Percentiles rank a stretch among this genome's conserved stretches.
phyloP scores from a whole-genome alignment of 1,140 invertebrate species.

The Platyscapa corneri region DNA sequence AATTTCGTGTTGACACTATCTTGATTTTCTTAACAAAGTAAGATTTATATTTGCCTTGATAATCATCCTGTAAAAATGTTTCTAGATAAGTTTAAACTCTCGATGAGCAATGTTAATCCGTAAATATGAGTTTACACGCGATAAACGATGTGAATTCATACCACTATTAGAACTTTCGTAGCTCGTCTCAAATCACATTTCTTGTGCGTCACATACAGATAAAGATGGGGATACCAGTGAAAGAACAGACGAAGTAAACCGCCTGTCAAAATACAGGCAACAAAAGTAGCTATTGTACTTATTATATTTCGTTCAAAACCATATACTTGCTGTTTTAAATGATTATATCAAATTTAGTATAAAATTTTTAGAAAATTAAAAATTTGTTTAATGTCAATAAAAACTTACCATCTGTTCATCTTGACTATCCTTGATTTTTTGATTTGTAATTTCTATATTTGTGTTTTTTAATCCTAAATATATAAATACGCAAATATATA shows the following conservation, averaged over 20 bases:
- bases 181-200: constrained; percentile 83
- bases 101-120: neutral
- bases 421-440: constrained; percentile 66
- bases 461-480: constrained; percentile 64
- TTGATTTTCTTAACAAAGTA: constrained; percentile 80
- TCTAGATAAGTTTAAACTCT: neutral
- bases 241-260: constrained; percentile 87
- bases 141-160: constrained; percentile 68
- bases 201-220: constrained; percentile 83
- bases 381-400: neutral
- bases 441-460: constrained; percentile 62
- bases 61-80: constrained; percentile 76
- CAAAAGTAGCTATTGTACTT: constrained; percentile 76
- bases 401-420: constrained; percentile 67
- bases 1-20: constrained; percentile 74
- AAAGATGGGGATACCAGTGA: constrained; percentile 90
- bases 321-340: constrained; percentile 70
- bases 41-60: constrained; percentile 81
- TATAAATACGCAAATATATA: constrained; percentile 15
- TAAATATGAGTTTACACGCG: constrained; percentile 14
- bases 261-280: constrained; percentile 79
- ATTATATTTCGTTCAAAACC: constrained; percentile 77
- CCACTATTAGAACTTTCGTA: constrained; percentile 85
- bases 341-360: neutral
- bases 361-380: constrained; percentile 4